Percentiles rank a stretch among this genome's conserved stretches.
phyloP scores from a whole-genome alignment of 2,888 invertebrate species.

The Drosophila testacea region DNA sequence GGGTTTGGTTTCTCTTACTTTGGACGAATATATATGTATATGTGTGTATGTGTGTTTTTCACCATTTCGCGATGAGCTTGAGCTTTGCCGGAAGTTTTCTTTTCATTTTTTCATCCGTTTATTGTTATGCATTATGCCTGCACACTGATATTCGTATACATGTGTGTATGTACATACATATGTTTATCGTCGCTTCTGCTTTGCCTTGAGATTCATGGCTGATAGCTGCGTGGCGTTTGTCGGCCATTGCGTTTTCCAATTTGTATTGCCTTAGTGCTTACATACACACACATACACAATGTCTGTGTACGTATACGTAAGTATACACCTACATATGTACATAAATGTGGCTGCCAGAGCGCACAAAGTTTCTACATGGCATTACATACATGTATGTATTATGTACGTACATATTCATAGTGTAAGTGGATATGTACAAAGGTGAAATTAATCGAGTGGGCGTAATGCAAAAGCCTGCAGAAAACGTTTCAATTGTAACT shows the following conservation, averaged over 20 bases:
- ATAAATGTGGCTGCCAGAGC: constrained; percentile 40
- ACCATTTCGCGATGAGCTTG: constrained; percentile 61
- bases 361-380: constrained; percentile 47
- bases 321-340: constrained; percentile 6
- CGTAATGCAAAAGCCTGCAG: constrained; percentile 47
- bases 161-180: not conserved
- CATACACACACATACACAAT: constrained; percentile 24
- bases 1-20: not conserved
- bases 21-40: constrained; percentile 4
- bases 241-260: constrained; percentile 77
- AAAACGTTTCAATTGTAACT: constrained; percentile 33
- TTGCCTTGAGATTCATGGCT: constrained; percentile 58
- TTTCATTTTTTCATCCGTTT: constrained; percentile 68
- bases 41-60: constrained; percentile 40
- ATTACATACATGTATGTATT: constrained; percentile 10
- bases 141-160: constrained; percentile 46
- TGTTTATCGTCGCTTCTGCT: constrained; percentile 62
- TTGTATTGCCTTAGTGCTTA: constrained; percentile 64
- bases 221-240: constrained; percentile 75
- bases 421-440: constrained; percentile 19
- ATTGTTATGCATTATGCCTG: constrained; percentile 50
- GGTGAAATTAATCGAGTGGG: constrained; percentile 56
- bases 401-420: constrained; percentile 7
- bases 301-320: constrained; percentile 11
- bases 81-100: constrained; percentile 76